Conservation (phyloP, 2,888 invertebrate species). For the Fragum whitleyi region DNA sequence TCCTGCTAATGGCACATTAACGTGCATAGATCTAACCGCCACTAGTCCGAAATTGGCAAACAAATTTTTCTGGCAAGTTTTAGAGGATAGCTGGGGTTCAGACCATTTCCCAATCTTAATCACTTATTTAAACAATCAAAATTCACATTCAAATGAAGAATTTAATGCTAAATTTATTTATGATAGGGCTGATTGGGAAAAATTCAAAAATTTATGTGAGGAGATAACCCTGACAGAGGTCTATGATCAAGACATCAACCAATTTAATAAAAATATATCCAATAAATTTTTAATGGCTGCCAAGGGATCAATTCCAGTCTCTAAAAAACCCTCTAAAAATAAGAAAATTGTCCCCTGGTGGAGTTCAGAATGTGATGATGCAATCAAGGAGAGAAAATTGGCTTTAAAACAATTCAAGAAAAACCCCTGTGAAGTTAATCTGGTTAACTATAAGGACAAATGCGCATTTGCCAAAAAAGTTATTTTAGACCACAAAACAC, state of each 20-base stretch:
- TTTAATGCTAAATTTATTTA: conserved; percentile 3
- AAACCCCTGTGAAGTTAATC: conserved; percentile 23
- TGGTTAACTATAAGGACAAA: conserved; percentile 15
- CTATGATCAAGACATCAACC: conserved; percentile 5
- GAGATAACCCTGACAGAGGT: conserved; percentile 4
- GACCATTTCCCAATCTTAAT: conserved; percentile 31
- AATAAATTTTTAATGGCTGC: conserved; percentile 1
- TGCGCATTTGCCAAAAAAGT: background rate
- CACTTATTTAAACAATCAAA: background rate
- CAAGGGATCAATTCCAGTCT: conserved; percentile 3
- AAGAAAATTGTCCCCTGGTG: conserved; percentile 14
- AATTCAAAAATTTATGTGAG: background rate
- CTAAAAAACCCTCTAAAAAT: background rate
- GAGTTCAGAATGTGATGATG: conserved; percentile 16
- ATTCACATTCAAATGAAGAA: background rate
- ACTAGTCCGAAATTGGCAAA: background rate
- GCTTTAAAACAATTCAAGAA: conserved; percentile 19
- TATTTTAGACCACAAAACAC: background rate
- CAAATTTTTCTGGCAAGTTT: conserved; percentile 6
- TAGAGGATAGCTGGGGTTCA: conserved; percentile 12
- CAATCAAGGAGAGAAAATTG: conserved; percentile 12
- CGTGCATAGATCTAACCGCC: conserved; percentile 1
- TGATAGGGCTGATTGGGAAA: conserved; percentile 16
- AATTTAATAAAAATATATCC: background rate
- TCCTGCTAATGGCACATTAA: background rate